Evolutionary conservation across 2,797 vertebrate genomes (phyloP).

Genomic region (Arrhamphus sclerolepis): DNA sequence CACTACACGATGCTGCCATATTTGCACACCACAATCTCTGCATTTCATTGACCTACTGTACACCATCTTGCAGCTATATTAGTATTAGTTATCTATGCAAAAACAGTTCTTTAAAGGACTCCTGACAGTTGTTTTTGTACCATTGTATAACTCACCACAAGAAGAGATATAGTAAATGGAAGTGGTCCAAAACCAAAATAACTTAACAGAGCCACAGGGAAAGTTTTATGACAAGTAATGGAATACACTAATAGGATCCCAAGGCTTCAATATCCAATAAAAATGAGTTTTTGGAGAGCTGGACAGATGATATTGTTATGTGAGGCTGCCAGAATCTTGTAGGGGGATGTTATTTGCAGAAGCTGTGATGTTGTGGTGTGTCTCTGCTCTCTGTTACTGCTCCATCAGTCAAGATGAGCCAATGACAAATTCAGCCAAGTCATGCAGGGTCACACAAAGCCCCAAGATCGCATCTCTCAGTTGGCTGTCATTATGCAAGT

Average conservation of each 20-base stretch:
- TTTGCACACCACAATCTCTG: slow-evolving; percentile 32
- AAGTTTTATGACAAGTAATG: slow-evolving; percentile 47
- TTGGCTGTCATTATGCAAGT: slow-evolving; percentile 56
- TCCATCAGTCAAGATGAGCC: slow-evolving; percentile 62
- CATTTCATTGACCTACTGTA: slow-evolving; percentile 28
- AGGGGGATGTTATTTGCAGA: slow-evolving; percentile 46
- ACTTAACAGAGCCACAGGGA: slow-evolving; percentile 40
- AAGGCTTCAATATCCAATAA: slow-evolving; percentile 54
- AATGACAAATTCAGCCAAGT: slow-evolving; percentile 53
- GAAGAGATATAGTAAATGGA: slow-evolving; percentile 50
- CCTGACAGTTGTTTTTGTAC: background rate
- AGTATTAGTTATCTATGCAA: background rate
- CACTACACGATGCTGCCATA: slow-evolving; percentile 1
- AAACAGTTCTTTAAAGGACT: slow-evolving; percentile 15
- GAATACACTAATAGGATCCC: slow-evolving; percentile 54
- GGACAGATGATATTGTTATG: slow-evolving; percentile 56
- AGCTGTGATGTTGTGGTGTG: slow-evolving; percentile 38
- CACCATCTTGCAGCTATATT: slow-evolving; percentile 13
- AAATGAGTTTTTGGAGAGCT: slow-evolving; percentile 63
- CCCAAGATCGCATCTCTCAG: slow-evolving; percentile 58
- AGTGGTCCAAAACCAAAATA: slow-evolving; percentile 63
- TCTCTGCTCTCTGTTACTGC: slow-evolving; percentile 60
- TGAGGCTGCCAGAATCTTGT: slow-evolving; percentile 55
- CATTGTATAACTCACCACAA: slow-evolving; percentile 53
- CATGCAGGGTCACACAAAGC: slow-evolving; percentile 49